Evolutionary conservation across 2,113 vertebrate genomes (phyloP).

Genomic region (Colaptes auratus): DNA sequence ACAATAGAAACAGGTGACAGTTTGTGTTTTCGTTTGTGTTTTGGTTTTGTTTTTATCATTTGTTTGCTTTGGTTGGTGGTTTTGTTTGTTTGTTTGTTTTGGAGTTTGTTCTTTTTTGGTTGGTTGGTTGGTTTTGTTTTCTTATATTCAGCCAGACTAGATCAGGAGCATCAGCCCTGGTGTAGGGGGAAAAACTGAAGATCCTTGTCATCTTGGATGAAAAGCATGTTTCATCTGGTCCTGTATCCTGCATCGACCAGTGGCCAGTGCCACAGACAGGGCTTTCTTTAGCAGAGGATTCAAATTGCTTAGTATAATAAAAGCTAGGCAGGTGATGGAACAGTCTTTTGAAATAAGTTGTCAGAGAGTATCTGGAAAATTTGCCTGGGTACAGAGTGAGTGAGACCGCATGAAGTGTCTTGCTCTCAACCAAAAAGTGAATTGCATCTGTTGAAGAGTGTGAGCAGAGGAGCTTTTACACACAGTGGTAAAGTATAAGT

Average conservation of each 20-base stretch:
- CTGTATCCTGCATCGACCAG: neutral
- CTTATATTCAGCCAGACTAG: neutral
- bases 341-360: conserved; percentile 1
- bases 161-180: neutral
- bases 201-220: neutral
- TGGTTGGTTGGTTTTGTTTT: too few species aligned
- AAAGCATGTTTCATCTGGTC: neutral
- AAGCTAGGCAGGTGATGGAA: neutral
- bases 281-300: conserved; percentile 4
- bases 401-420: neutral
- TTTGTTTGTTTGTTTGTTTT: neutral
- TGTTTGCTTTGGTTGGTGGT: too few species aligned
- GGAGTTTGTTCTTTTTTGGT: neutral
- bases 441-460: neutral
- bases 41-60: neutral
- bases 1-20: neutral
- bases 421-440: neutral
- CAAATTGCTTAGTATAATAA: conserved; percentile 5
- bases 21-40: accelerated
- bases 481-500: neutral
- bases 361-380: conserved; percentile 42
- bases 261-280: neutral
- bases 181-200: neutral
- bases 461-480: neutral
- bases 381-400: neutral